Percentiles rank a stretch among this genome's conserved stretches.
Evolutionary conservation across 2,888 invertebrate species (phyloP).

Genomic region (Clostera curtula): DNA sequence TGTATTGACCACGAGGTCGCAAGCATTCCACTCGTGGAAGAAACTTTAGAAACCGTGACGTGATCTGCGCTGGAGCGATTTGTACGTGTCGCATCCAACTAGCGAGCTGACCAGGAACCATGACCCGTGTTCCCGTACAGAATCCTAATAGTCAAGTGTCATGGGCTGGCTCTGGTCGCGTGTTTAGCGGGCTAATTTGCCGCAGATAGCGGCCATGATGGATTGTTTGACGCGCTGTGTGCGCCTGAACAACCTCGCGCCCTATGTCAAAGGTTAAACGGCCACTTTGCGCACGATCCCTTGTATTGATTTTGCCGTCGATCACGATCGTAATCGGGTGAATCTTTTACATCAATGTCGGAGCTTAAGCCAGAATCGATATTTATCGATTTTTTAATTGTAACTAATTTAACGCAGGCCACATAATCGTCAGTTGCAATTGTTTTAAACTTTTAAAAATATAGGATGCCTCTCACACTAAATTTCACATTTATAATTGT

Average conservation of each 20-base stretch:
- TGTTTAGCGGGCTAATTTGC: constrained; percentile 62
- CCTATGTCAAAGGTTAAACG: constrained; percentile 64
- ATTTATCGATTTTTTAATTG: too few relatives aligned
- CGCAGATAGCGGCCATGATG: constrained; percentile 59
- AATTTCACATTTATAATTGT: too few relatives aligned
- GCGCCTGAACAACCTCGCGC: constrained; percentile 48
- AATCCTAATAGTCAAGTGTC: background rate
- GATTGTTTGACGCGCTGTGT: constrained; percentile 58
- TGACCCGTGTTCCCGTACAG: constrained; percentile 16
- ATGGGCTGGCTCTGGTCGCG: constrained; percentile 37
- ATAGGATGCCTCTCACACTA: too few relatives aligned
- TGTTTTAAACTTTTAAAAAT: too few relatives aligned
- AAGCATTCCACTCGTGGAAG: constrained; percentile 43
- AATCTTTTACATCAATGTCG: constrained; percentile 37
- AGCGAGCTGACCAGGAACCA: constrained; percentile 25
- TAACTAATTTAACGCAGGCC: too few relatives aligned
- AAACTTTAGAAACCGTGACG: constrained; percentile 61
- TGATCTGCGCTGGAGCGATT: constrained; percentile 46
- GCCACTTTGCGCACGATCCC: constrained; percentile 67
- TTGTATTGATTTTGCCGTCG: constrained; percentile 65
- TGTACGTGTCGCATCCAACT: constrained; percentile 56
- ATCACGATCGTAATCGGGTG: constrained; percentile 49
- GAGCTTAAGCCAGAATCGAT: too few relatives aligned
- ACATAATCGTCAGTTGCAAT: too few relatives aligned
- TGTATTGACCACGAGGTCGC: constrained; percentile 42